A percentile compares a stretch with the other conserved stretches of the same genome.
Evolutionary conservation across 2,113 vertebrate species (phyloP).

Genomic region (Lophura nycthemera): DNA sequence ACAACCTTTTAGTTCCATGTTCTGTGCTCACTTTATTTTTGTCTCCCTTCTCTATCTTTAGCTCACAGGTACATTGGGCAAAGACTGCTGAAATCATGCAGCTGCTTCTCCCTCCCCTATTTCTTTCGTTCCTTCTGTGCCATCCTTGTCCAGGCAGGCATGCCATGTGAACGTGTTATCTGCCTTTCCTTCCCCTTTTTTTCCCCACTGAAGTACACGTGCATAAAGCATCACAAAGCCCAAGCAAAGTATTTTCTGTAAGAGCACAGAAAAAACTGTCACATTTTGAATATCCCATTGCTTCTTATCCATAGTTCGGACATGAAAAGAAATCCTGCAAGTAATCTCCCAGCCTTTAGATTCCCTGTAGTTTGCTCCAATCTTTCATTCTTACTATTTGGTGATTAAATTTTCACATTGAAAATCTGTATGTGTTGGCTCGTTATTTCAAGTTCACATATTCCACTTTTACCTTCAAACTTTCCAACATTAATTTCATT

Average conservation of each 20-base stretch:
- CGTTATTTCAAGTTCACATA: not conserved
- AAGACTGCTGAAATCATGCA: slow-evolving; percentile 16
- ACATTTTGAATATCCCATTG: not conserved
- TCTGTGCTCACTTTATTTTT: not conserved
- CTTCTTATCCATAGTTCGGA: not conserved
- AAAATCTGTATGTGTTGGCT: not conserved
- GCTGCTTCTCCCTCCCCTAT: not conserved
- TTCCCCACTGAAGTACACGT: not conserved
- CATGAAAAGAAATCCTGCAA: not conserved
- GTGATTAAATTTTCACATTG: not conserved
- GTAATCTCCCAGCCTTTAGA: not conserved
- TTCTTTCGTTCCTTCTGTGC: not conserved
- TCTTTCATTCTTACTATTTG: not conserved
- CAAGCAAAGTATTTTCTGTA: not conserved
- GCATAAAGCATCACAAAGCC: not conserved
- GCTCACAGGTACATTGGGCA: not conserved
- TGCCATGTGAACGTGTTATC: not conserved
- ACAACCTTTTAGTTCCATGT: rapidly evolving
- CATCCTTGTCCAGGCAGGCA: slow-evolving; percentile 15
- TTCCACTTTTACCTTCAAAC: not conserved
- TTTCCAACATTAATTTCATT: not conserved
- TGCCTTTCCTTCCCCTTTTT: not conserved
- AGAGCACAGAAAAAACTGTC: not conserved
- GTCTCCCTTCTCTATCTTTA: not conserved
- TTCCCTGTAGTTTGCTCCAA: not conserved